These are phyloP conservation scores for Nomada flava DNA, from an alignment of 2,888 invertebrate species.

Conservation along the genomic window DNA sequence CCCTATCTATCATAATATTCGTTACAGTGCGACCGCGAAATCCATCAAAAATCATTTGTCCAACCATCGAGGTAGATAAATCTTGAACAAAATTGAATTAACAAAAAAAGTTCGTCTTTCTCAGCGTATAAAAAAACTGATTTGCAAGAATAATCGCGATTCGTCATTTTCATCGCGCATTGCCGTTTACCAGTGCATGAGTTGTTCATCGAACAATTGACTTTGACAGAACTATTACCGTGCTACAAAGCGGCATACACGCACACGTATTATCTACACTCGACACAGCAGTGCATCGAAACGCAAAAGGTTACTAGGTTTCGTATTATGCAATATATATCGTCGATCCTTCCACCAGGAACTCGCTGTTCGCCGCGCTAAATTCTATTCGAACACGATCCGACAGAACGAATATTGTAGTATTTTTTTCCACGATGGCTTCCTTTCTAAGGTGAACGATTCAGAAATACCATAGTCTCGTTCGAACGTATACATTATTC, in stretches of 20 bases:
- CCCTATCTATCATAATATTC: no score
- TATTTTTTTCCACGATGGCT: not conserved
- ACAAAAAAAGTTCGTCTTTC: not conserved
- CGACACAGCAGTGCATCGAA: slow-evolving; percentile 62
- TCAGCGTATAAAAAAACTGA: no score
- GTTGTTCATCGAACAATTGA: slow-evolving; percentile 78
- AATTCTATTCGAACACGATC: not conserved
- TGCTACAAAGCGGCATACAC: slow-evolving; percentile 63
- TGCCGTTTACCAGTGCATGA: slow-evolving; percentile 71
- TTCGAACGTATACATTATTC: slow-evolving; percentile 8
- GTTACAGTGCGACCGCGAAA: no score
- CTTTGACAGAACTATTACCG: slow-evolving; percentile 79
- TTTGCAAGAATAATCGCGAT: slow-evolving; percentile 23
- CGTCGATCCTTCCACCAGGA: slow-evolving; percentile 59
- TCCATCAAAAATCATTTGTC: no score
- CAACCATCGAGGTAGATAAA: no score
- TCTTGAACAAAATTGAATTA: no score
- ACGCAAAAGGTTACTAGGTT: slow-evolving; percentile 81
- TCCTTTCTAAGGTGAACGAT: not conserved
- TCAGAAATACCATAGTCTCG: not conserved
- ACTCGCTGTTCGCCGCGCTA: slow-evolving; percentile 7
- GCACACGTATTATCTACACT: slow-evolving; percentile 36
- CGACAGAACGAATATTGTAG: not conserved
- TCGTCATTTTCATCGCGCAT: slow-evolving; percentile 75
- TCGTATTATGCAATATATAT: slow-evolving; percentile 74